Conservation (phyloP, 2,888 invertebrate genomes). For the Stenodema calcarata region DNA sequence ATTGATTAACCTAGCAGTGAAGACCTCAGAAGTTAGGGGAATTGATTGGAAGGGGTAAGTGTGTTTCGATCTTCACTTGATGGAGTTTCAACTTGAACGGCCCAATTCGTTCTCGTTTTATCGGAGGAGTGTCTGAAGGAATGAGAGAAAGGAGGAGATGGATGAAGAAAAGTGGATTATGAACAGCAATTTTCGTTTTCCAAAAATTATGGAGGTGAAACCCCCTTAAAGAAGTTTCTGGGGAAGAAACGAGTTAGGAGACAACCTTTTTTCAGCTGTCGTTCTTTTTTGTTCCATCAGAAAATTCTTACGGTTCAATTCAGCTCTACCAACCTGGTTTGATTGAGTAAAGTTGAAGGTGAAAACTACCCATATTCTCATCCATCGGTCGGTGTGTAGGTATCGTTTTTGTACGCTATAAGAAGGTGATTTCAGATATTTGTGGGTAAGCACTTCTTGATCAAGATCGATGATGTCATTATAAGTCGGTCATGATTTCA, state of each 20-base stretch:
- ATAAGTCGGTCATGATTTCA: no score
- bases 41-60: background rate
- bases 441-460: no score
- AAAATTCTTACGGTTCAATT: no score
- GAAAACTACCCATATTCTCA: no score
- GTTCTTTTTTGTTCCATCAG: background rate
- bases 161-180: background rate
- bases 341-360: no score
- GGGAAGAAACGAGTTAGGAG: background rate
- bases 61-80: background rate
- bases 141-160: background rate
- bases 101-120: background rate
- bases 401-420: no score
- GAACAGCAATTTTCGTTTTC: background rate
- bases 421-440: no score
- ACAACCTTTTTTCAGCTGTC: background rate
- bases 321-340: no score
- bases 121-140: background rate
- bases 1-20: no score
- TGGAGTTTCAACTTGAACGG: background rate
- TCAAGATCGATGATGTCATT: no score
- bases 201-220: background rate
- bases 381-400: no score
- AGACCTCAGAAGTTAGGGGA: no score
- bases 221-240: background rate